phyloP scores from a whole-genome alignment of 2,888 invertebrate genomes.

The Sarcophaga subvicina region DNA sequence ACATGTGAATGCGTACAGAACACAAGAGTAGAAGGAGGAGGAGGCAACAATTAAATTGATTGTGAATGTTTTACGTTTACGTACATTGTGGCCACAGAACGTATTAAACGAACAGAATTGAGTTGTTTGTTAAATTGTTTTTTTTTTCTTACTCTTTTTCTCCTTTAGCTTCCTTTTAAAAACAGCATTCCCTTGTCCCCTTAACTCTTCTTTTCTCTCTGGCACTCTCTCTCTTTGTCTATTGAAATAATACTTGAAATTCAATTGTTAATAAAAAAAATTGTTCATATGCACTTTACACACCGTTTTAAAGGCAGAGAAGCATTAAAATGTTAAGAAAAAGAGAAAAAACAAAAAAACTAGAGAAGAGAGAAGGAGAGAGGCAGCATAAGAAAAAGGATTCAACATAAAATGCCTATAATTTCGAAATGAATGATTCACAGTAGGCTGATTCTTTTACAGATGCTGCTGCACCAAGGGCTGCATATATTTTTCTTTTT shows the following conservation, averaged over 20 bases:
- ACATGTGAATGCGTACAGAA: too few relatives aligned
- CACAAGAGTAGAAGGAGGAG: too few relatives aligned
- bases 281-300: constrained; percentile 9
- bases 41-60: too few relatives aligned
- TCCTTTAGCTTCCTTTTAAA: too few relatives aligned
- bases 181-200: too few relatives aligned
- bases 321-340: too few relatives aligned
- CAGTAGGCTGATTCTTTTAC: constrained; percentile 1
- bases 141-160: neutral
- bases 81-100: constrained; percentile 48
- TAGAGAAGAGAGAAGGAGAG: too few relatives aligned
- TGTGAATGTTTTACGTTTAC: too few relatives aligned
- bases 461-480: constrained; percentile 17
- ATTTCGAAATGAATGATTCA: constrained; percentile 47
- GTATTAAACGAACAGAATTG: constrained; percentile 22
- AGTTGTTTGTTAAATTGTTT: constrained; percentile 19
- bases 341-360: too few relatives aligned
- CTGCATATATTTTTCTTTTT: constrained; percentile 29
- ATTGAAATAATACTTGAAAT: constrained; percentile 38
- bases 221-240: neutral
- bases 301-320: constrained; percentile 44
- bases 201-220: too few relatives aligned
- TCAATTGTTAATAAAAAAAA: constrained; percentile 57
- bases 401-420: constrained; percentile 36
- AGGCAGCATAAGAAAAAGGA: constrained; percentile 5